phyloP scores from a whole-genome alignment of 1,140 invertebrate species.

The Papilio polytes region DNA sequence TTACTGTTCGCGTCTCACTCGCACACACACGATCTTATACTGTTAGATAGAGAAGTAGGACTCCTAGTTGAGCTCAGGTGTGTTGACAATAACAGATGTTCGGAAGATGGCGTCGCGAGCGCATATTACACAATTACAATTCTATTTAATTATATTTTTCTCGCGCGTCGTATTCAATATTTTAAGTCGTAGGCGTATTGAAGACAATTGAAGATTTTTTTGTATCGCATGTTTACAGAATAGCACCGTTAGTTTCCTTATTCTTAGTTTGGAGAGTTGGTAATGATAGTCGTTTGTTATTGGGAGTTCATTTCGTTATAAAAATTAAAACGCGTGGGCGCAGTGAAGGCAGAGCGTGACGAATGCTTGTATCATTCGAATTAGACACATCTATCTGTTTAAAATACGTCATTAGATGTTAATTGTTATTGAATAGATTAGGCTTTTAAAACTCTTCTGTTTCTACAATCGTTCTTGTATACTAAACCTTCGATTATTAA shows the following conservation, averaged over 20 bases:
- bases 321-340: conserved; percentile 17
- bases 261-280: conserved; percentile 61
- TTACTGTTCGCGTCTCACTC: conserved; percentile 58
- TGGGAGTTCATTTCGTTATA: conserved; percentile 28
- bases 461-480: no score
- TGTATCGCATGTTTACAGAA: conserved; percentile 57
- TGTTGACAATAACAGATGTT: conserved; percentile 83
- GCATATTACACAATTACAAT: conserved; percentile 82
- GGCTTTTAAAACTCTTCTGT: neutral
- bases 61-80: conserved; percentile 70
- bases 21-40: conserved; percentile 27
- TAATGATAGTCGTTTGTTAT: conserved; percentile 46
- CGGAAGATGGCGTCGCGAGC: conserved; percentile 67
- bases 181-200: conserved; percentile 61
- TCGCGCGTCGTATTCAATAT: conserved; percentile 63
- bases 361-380: conserved; percentile 15
- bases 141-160: conserved; percentile 81
- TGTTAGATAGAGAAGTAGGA: conserved; percentile 54
- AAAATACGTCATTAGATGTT: conserved; percentile 17
- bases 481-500: no score
- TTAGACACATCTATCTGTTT: conserved; percentile 35
- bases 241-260: conserved; percentile 63
- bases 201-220: conserved; percentile 66
- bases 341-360: conserved; percentile 19
- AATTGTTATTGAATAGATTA: conserved; percentile 3